Conservation (phyloP, 2,113 vertebrate species). For the Petromus typicus region DNA sequence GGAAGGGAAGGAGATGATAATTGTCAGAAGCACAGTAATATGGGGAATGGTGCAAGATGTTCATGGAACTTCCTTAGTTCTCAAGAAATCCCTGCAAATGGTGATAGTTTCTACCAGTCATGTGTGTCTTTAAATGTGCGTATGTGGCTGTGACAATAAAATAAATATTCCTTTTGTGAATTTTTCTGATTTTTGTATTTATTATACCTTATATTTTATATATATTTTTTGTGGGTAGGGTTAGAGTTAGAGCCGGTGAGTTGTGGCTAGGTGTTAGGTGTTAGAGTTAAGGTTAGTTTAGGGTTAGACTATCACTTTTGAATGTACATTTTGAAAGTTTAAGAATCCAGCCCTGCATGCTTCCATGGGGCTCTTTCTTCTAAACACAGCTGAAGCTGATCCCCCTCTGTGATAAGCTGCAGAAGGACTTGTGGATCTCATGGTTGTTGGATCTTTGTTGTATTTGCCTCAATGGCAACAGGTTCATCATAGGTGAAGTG, state of each 20-base stretch:
- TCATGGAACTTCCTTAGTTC: background rate
- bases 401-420: background rate
- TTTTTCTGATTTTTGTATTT: constrained; percentile 14
- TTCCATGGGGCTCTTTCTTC: background rate
- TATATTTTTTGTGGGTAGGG: background rate
- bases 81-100: background rate
- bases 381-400: background rate
- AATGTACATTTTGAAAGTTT: background rate
- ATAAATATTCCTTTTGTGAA: background rate
- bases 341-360: background rate
- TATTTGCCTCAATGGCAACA: accelerated
- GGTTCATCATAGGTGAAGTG: background rate
- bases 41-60: background rate
- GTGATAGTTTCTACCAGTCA: background rate
- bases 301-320: background rate
- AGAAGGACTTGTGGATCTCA: background rate
- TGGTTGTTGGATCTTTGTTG: background rate
- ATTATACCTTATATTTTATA: background rate
- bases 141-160: background rate
- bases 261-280: no score
- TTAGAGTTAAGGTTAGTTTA: no score
- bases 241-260: no score
- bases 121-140: background rate
- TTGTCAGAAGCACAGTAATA: background rate
- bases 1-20: background rate